Evolutionary conservation across 35 echinoderm and acorn worm genomes (phyloP).

Genomic region (Nesometra sesokonis): DNA sequence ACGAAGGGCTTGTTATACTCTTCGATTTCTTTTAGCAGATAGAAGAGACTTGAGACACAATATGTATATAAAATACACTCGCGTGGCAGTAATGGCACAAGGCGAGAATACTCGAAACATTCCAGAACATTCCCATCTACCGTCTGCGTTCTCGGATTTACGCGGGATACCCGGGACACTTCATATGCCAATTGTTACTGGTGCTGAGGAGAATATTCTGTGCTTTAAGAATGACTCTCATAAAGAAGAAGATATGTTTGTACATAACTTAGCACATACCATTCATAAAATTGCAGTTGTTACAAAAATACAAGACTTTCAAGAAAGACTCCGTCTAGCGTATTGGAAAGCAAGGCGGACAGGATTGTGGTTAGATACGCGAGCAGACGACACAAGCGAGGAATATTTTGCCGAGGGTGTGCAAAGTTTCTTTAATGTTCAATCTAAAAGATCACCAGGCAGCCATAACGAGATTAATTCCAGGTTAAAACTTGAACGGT

Average conservation of each 20-base stretch:
- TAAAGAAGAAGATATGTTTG: conserved; percentile 55
- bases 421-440: conserved; percentile 64
- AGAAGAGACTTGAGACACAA: conserved; percentile 48
- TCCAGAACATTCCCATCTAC: conserved; percentile 62
- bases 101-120: conserved; percentile 33
- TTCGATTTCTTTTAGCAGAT: conserved; percentile 62
- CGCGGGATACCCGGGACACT: conserved; percentile 71
- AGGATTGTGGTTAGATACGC: conserved; percentile 62
- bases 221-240: conserved; percentile 47
- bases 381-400: conserved; percentile 62
- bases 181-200: conserved; percentile 74
- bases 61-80: conserved; percentile 46
- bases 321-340: conserved; percentile 26
- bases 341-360: conserved; percentile 55
- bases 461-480: conserved; percentile 59
- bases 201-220: conserved; percentile 74
- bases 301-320: conserved; percentile 14
- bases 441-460: neutral
- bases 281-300: conserved; percentile 60
- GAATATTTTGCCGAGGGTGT: conserved; percentile 91
- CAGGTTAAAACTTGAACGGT: conserved; percentile 44
- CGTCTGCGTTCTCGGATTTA: neutral
- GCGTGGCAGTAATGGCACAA: conserved; percentile 53
- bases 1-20: conserved; percentile 65
- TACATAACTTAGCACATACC: conserved; percentile 66